phyloP scores from a whole-genome alignment of 1,140 invertebrate species.

The Venustaconcha ellipsiformis region DNA sequence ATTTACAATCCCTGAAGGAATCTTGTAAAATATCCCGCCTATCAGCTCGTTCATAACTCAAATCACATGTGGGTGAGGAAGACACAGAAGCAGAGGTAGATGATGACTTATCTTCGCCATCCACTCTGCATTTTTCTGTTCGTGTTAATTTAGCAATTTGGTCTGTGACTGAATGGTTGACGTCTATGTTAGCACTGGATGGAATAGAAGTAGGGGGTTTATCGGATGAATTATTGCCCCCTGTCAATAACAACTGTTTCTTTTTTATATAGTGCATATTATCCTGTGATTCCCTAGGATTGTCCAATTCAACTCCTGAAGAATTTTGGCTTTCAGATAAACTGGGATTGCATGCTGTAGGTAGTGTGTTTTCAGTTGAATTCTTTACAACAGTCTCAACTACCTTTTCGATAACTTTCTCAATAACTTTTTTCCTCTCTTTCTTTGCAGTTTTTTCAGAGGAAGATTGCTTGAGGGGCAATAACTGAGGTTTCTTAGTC shows the following conservation, averaged over 20 bases:
- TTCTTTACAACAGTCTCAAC: too few relatives aligned
- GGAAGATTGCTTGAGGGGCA: too few relatives aligned
- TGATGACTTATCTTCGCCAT: conserved; percentile 43
- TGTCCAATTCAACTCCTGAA: neutral
- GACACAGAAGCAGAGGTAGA: conserved; percentile 20
- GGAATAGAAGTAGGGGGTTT: conserved; percentile 38
- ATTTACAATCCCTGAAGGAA: conserved; percentile 12
- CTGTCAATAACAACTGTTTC: conserved; percentile 61
- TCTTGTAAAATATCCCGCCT: conserved; percentile 5
- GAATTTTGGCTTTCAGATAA: neutral
- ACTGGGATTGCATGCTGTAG: too few relatives aligned
- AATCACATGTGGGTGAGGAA: conserved; percentile 30
- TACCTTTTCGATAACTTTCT: too few relatives aligned
- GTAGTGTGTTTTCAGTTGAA: too few relatives aligned
- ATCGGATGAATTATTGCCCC: conserved; percentile 59
- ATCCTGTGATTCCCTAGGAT: conserved; percentile 42
- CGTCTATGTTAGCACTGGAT: conserved; percentile 54
- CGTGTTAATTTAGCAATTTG: conserved; percentile 58
- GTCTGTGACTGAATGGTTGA: conserved; percentile 62
- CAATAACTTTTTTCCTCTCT: too few relatives aligned
- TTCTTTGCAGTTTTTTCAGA: too few relatives aligned
- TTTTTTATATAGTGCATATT: conserved; percentile 65
- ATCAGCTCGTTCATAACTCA: conserved; percentile 2
- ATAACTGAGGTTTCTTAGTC: too few relatives aligned
- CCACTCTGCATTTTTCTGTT: conserved; percentile 40